phyloP scores from a whole-genome alignment of 1,140 invertebrate genomes.

The Drosophila ficusphila region DNA sequence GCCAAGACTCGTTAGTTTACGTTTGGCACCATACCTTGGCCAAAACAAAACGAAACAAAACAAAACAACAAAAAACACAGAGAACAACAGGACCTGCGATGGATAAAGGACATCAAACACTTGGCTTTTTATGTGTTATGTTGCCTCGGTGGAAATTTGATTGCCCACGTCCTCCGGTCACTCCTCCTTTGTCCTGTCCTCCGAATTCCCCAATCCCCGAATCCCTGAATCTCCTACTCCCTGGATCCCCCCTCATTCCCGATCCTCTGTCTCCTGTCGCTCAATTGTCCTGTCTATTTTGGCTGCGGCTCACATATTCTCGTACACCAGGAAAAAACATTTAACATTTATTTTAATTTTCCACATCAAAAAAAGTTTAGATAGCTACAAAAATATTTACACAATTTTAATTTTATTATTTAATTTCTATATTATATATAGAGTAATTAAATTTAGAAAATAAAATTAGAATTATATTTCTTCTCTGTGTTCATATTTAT shows the following conservation, averaged over 20 bases:
- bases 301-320: neutral
- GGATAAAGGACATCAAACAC: conserved; percentile 57
- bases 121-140: conserved; percentile 49
- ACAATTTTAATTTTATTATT: too few species aligned
- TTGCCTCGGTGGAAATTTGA: conserved; percentile 51
- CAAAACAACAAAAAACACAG: neutral
- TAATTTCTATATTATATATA: too few species aligned
- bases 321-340: neutral
- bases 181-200: neutral
- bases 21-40: conserved; percentile 3
- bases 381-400: neutral
- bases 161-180: conserved; percentile 32
- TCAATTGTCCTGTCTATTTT: conserved; percentile 20
- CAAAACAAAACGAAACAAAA: too few species aligned
- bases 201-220: neutral
- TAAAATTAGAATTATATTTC: neutral
- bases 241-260: neutral
- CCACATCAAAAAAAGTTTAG: neutral
- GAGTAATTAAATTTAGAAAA: too few species aligned
- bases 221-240: neutral
- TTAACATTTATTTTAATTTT: neutral
- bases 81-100: conserved; percentile 7
- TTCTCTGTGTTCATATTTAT: conserved; percentile 23
- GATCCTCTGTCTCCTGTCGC: conserved; percentile 1
- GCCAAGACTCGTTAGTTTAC: neutral